A percentile compares a stretch with the other conserved stretches of the same genome.
Evolutionary conservation across 2,797 vertebrate genomes (phyloP).

Genomic region (Novumbra hubbsi): DNA sequence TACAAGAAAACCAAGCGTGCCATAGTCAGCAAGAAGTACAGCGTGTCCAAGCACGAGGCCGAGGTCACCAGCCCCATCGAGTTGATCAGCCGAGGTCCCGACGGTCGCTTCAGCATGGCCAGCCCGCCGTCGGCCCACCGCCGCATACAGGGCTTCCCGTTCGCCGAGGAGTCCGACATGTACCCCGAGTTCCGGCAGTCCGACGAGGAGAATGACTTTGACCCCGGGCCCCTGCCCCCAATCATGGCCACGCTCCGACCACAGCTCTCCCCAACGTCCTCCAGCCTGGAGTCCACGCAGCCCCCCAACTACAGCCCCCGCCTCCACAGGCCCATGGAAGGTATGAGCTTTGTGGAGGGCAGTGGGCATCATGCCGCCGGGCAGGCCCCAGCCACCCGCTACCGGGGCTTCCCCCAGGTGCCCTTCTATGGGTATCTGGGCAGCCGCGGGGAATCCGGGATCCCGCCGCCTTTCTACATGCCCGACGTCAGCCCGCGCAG

Average conservation of each 20-base stretch:
- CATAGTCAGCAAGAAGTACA: conserved; percentile 98
- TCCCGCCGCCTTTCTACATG: conserved; percentile 97
- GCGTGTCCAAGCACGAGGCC: conserved; percentile 93
- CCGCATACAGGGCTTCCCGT: conserved; percentile 96
- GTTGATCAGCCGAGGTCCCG: conserved; percentile 95
- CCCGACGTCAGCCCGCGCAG: conserved; percentile 96
- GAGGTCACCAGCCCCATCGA: conserved; percentile 97
- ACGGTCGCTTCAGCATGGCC: conserved; percentile 94
- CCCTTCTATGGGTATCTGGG: conserved; percentile 96
- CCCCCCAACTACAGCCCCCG: conserved; percentile 98
- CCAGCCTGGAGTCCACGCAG: conserved; percentile 97
- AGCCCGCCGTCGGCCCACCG: conserved; percentile 82
- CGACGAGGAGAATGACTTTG: conserved; percentile 95
- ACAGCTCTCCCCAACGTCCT: conserved; percentile 95
- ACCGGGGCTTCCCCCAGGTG: conserved; percentile 90
- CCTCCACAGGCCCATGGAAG: conserved; percentile 91
- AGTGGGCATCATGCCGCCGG: conserved; percentile 90
- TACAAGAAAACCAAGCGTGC: conserved; percentile 99
- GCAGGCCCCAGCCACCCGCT: conserved; percentile 86
- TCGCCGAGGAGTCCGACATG: conserved; percentile 98
- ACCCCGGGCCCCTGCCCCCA: conserved; percentile 85
- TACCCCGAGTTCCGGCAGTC: conserved; percentile 99
- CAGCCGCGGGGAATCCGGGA: conserved; percentile 85
- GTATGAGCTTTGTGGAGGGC: conserved; percentile 84
- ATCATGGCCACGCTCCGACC: conserved; percentile 92